These are phyloP conservation scores for Pseudorectes ferrugineus DNA, from an alignment of 2,113 vertebrate species.

Conservation along the genomic window DNA sequence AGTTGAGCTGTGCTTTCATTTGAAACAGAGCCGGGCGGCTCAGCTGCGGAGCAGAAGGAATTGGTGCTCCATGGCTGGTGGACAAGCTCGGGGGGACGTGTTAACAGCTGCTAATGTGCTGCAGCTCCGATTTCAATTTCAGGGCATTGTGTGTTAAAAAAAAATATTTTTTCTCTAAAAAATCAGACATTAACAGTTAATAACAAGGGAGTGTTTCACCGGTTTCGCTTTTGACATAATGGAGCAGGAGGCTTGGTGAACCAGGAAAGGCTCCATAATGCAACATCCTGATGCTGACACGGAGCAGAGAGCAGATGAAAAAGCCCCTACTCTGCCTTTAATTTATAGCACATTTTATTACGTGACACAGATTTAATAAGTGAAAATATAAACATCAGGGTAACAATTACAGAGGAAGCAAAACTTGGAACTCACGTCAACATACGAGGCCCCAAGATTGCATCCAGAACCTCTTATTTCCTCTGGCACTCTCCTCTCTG, in stretches of 20 bases:
- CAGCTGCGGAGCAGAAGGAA: neutral
- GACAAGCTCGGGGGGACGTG: slow-evolving; percentile 30
- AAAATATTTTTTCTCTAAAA: neutral
- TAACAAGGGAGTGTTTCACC: slow-evolving; percentile 1
- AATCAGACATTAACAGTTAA: slow-evolving; percentile 1
- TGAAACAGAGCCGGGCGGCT: neutral
- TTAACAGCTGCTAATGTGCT: slow-evolving; percentile 52
- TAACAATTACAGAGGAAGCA: slow-evolving; percentile 5
- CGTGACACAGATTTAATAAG: neutral
- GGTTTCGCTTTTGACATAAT: neutral
- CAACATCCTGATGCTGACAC: neutral
- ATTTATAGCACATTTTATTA: slow-evolving; percentile 45
- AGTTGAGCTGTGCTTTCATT: slow-evolving; percentile 25
- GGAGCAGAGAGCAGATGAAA: neutral
- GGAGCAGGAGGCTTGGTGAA: neutral
- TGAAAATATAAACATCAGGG: slow-evolving; percentile 39
- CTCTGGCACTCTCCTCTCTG: neutral
- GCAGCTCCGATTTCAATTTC: neutral
- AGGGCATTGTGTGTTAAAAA: neutral
- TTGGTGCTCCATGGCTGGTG: neutral
- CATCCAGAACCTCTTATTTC: neutral
- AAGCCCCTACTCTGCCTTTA: neutral
- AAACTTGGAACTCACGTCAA: neutral
- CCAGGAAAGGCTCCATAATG: neutral
- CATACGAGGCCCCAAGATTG: neutral